phyloP scores from a whole-genome alignment of 2,113 vertebrate species.

The Hemichromis elongatus region DNA sequence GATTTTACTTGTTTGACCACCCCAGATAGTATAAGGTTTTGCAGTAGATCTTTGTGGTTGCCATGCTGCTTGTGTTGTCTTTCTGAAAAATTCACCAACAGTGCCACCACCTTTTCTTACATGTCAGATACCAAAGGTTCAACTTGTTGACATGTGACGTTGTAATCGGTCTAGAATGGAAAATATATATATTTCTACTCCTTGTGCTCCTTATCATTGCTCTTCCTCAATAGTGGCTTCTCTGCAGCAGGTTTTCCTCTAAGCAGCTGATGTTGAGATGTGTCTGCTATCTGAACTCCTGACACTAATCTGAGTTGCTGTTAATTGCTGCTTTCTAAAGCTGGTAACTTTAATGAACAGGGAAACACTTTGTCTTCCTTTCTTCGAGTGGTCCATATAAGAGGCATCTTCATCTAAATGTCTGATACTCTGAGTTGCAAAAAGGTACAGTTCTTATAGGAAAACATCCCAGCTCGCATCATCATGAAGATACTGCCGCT shows the following conservation, averaged over 20 bases:
- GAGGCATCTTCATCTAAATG: neutral
- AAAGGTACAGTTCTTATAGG: neutral
- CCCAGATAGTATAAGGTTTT: neutral
- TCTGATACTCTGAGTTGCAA: neutral
- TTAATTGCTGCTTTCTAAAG: constrained; percentile 8
- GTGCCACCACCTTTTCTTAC: neutral
- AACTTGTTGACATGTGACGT: neutral
- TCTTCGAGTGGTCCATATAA: neutral
- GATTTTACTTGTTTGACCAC: neutral
- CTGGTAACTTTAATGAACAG: neutral
- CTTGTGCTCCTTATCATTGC: neutral
- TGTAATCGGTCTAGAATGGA: accelerated
- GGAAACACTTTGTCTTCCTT: neutral
- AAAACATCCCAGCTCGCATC: neutral
- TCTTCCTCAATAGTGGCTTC: neutral
- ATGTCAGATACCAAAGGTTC: neutral
- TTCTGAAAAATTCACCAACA: neutral
- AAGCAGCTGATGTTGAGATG: neutral
- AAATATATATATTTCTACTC: neutral
- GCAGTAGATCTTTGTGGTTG: neutral
- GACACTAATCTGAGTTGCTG: neutral
- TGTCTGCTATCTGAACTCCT: neutral
- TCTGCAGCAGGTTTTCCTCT: neutral
- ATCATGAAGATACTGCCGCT: neutral
- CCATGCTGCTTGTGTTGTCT: neutral